phyloP scores from a whole-genome alignment of 2,797 vertebrate species.

The Schizopygopsis pylzovi region DNA sequence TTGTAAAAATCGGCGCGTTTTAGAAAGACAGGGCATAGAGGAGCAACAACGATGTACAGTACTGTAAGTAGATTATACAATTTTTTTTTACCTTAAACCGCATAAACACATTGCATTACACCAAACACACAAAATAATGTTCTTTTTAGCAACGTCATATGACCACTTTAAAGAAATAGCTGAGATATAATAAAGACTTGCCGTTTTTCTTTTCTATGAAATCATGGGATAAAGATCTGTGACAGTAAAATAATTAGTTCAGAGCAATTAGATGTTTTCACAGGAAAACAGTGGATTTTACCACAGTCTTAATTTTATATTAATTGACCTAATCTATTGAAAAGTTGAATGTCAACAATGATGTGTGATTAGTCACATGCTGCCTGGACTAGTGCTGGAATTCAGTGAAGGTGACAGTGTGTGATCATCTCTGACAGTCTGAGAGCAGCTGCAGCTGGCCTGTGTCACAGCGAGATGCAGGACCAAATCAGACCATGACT shows the following conservation, averaged over 20 bases:
- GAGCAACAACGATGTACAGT: too few species aligned
- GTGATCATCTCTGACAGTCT: conserved; percentile 17
- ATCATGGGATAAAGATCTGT: not conserved
- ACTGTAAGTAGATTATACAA: too few species aligned
- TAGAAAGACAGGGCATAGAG: too few species aligned
- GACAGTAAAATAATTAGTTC: conserved; percentile 7
- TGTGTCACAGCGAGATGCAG: conserved; percentile 18
- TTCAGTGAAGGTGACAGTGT: conserved; percentile 20
- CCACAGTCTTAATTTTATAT: not conserved
- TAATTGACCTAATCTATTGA: conserved; percentile 12
- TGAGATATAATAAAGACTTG: not conserved
- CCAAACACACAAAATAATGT: too few species aligned
- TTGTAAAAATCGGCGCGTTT: too few species aligned
- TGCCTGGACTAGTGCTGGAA: conserved; percentile 11
- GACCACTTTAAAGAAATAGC: too few species aligned
- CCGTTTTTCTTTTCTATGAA: not conserved
- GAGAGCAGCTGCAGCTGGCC: conserved; percentile 15
- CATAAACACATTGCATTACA: too few species aligned
- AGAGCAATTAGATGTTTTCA: not conserved
- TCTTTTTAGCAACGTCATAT: too few species aligned
- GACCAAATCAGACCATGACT: conserved; percentile 37
- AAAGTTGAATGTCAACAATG: not conserved
- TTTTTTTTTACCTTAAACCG: too few species aligned
- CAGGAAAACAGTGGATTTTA: not conserved
- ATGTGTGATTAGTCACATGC: conserved; percentile 14